Evolutionary conservation across 1,140 invertebrate species (phyloP).

Genomic region (Scaptomyza graminum): DNA sequence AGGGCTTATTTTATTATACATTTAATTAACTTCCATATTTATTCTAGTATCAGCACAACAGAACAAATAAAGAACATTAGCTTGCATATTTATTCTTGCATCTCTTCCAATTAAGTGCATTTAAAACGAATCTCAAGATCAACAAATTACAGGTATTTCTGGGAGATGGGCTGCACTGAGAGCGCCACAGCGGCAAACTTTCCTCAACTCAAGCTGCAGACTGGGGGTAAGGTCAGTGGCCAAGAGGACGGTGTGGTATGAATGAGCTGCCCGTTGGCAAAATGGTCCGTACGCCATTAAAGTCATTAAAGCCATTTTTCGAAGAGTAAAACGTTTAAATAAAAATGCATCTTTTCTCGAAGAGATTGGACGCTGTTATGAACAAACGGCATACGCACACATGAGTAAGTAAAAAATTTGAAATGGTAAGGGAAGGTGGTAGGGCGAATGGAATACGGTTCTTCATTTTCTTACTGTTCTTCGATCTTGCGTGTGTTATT

Average conservation of each 20-base stretch:
- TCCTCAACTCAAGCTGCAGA: constrained; percentile 65
- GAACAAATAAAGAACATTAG: constrained; percentile 12
- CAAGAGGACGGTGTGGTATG: no score
- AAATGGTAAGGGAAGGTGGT: not conserved
- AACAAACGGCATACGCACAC: constrained; percentile 56
- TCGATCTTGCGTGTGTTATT: constrained; percentile 59
- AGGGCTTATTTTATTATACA: constrained; percentile 2
- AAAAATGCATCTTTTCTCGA: constrained; percentile 78
- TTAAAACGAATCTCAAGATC: constrained; percentile 60
- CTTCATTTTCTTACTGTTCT: constrained; percentile 12
- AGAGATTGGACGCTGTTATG: constrained; percentile 34
- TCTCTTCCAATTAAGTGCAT: constrained; percentile 46
- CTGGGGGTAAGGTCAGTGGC: not conserved
- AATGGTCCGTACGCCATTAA: constrained; percentile 78
- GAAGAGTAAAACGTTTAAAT: constrained; percentile 78
- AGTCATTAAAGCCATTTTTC: constrained; percentile 80
- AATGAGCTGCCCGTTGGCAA: constrained; percentile 63
- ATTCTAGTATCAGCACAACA: no score
- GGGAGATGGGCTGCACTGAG: not conserved
- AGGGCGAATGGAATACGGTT: not conserved
- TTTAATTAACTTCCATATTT: constrained; percentile 38
- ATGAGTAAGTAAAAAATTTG: not conserved
- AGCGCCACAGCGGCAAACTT: constrained; percentile 46
- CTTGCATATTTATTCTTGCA: constrained; percentile 24
- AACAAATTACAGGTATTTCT: constrained; percentile 74